These are phyloP conservation scores for Cenopis cana DNA, from an alignment of 2,888 invertebrate genomes.

Conservation along the genomic window DNA sequence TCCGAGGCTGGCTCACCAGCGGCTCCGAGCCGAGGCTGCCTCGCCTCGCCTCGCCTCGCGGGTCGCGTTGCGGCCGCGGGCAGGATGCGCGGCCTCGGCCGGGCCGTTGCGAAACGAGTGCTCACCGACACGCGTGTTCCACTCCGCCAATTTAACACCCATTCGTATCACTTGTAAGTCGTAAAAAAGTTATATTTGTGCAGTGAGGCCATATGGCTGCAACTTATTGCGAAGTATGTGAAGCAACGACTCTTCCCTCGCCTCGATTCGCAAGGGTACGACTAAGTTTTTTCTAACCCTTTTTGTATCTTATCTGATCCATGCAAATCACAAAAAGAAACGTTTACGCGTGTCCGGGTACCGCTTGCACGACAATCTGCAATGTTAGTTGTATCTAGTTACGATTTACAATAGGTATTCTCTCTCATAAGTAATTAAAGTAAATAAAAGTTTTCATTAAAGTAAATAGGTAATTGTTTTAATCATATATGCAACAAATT, in stretches of 20 bases:
- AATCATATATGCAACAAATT: no score
- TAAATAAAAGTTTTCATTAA: no score
- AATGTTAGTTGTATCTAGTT: neutral
- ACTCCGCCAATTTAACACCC: conserved; percentile 25
- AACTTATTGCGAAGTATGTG: conserved; percentile 18
- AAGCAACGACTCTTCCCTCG: neutral
- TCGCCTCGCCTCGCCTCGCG: neutral
- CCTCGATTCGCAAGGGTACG: neutral
- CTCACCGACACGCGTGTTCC: conserved; percentile 10
- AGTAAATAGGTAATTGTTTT: no score
- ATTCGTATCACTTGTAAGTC: conserved; percentile 15
- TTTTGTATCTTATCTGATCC: neutral
- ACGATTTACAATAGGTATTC: neutral
- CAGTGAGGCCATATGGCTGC: conserved; percentile 19
- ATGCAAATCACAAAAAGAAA: neutral
- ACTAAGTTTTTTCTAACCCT: neutral
- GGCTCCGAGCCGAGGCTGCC: neutral
- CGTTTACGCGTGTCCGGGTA: neutral
- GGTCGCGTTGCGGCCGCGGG: neutral
- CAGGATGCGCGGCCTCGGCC: conserved; percentile 24
- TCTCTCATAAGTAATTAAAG: neutral
- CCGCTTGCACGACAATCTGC: neutral
- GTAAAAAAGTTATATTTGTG: conserved; percentile 4
- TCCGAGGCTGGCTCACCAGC: no score
- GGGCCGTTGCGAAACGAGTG: conserved; percentile 12